These are phyloP conservation scores for Lutra lutra DNA, from an alignment of 2,797 vertebrate species.

Conservation along the genomic window DNA sequence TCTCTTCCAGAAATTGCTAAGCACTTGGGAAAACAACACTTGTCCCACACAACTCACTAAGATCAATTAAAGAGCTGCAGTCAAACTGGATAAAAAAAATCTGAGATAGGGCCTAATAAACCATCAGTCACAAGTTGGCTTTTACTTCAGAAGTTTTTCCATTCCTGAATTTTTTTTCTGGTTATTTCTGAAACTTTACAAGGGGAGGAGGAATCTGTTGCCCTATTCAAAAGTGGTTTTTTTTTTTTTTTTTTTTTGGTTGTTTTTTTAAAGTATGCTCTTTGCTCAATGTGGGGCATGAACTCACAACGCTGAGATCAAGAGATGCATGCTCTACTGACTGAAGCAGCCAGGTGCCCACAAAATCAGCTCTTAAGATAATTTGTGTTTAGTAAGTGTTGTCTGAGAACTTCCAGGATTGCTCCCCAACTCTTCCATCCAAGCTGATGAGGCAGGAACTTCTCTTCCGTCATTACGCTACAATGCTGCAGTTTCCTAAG, in stretches of 20 bases:
- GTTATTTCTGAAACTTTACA: neutral
- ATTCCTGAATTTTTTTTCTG: neutral
- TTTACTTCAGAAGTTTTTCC: neutral
- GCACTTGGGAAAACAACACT: neutral
- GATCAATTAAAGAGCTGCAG: neutral
- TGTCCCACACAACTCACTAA: neutral
- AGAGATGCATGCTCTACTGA: neutral
- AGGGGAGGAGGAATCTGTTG: neutral
- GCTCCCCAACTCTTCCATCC: neutral
- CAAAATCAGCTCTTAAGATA: neutral
- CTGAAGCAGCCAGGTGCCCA: neutral
- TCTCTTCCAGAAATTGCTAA: neutral
- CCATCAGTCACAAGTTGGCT: neutral
- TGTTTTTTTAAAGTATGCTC: neutral
- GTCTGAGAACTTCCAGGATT: neutral
- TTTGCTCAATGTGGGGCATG: neutral
- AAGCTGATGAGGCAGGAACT: neutral
- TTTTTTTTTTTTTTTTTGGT: neutral
- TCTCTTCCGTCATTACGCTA: neutral
- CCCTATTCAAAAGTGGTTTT: neutral
- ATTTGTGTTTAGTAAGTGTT: neutral
- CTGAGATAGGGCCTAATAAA: neutral
- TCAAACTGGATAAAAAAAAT: neutral
- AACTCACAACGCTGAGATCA: neutral
- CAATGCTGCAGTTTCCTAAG: neutral